A percentile compares a stretch with the other conserved stretches of the same genome.
Evolutionary conservation across 2,888 invertebrate species (phyloP).

Genomic region (Digitonthophagus gazella): DNA sequence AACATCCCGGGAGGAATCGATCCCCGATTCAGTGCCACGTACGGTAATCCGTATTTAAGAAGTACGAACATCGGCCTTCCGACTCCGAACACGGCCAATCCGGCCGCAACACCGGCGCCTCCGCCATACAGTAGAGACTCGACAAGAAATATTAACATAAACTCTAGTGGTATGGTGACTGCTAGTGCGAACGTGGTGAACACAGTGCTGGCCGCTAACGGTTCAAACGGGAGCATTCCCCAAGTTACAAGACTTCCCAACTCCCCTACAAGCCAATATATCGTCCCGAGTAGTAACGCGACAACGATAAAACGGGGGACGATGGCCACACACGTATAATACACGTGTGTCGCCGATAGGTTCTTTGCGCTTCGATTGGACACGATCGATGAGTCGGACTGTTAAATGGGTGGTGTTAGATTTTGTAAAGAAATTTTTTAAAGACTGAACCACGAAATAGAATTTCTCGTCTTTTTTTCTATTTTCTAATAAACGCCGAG

Average conservation of each 20-base stretch:
- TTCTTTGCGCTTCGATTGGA: neutral
- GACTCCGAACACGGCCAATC: constrained; percentile 67
- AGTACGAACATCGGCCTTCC: constrained; percentile 63
- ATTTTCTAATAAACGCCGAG: neutral
- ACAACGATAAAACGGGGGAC: constrained; percentile 63
- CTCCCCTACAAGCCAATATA: constrained; percentile 56
- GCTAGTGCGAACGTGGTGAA: constrained; percentile 46
- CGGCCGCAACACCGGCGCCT: constrained; percentile 77
- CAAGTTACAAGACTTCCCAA: constrained; percentile 55
- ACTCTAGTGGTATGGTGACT: constrained; percentile 46
- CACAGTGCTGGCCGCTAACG: constrained; percentile 55
- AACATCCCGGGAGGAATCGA: constrained; percentile 58
- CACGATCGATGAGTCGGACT: constrained; percentile 1
- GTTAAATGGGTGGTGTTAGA: no score
- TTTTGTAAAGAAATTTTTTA: no score
- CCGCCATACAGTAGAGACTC: constrained; percentile 63
- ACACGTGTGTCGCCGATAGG: constrained; percentile 25
- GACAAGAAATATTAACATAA: constrained; percentile 39
- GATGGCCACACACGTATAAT: constrained; percentile 67
- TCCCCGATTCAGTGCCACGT: constrained; percentile 84
- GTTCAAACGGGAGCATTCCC: constrained; percentile 53
- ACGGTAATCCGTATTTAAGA: constrained; percentile 85
- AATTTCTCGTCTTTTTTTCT: no score
- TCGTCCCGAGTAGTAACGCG: constrained; percentile 57
- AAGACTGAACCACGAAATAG: no score